Evolutionary conservation across 2,113 vertebrate genomes (phyloP), one percentile per base, ranked within the genome.

Genomic region (Heliornis fulica): DNA sequence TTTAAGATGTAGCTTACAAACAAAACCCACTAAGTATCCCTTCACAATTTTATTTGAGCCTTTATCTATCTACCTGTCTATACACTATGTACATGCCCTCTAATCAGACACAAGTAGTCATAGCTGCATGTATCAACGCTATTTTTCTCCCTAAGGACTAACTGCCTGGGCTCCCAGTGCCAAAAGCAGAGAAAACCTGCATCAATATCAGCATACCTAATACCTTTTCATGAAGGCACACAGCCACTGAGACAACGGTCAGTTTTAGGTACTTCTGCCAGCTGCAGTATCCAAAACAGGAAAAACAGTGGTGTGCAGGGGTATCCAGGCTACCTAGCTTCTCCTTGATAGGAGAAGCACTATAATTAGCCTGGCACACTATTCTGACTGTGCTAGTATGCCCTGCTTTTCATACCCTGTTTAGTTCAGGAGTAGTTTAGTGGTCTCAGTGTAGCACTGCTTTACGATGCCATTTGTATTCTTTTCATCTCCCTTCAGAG

Each of bases 401-500:
- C 32, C 74, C 56, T 82, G 65, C 43, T 88, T 53, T 31, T 70
- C 56, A 10, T 5, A 32, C 51, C 60, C 78, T 36, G 19, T 41
- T n/a, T 57, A 40, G 50, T 8, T 74, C 54, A 31, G 63, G 45
- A 80, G 51, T 1, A 64, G 31, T 20, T 64, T 50, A 22, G 53
- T 3, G 0, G 0, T 11, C 38, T 75, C 75, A 6, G 1, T 10
- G 19, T 32, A 57, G 61, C 3, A 5, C 46, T 10, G 22, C 46
- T 90, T 83, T 59, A 46, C 0, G 0, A 38, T 26, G 41, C 34
- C 31, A 40, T 84, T 72, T 82, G 78, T 36, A 70, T 84, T 87
- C 91, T 53, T 65, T 56, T 59, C 64, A 70, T 69, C 82, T 78
- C 72, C 71, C 72, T 48, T 76, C 23, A n/a, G 7, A 75, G 38